phyloP scores from a whole-genome alignment of 2,797 vertebrate species.

The Lindbergichthys nudifrons region DNA sequence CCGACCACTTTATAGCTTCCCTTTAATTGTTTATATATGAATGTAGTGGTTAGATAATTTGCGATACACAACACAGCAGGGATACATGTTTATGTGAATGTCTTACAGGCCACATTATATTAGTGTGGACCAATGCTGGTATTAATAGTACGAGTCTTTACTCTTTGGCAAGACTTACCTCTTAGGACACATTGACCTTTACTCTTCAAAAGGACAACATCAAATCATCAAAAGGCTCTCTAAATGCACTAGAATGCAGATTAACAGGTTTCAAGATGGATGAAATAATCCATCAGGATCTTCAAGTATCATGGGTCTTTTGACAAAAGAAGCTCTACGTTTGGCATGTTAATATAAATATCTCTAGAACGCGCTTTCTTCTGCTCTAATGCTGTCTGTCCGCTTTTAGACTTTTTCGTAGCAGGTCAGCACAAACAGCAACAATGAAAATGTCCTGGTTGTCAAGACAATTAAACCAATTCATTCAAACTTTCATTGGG shows the following conservation, averaged over 20 bases:
- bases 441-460: conserved; percentile 25
- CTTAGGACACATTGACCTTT: conserved; percentile 84
- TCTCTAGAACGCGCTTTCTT: conserved; percentile 67
- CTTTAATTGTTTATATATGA: conserved; percentile 43
- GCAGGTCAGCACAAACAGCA: conserved; percentile 21
- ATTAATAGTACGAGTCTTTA: conserved; percentile 86
- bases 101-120: conserved; percentile 65
- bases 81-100: conserved; percentile 58
- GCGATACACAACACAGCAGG: conserved; percentile 58
- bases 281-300: conserved; percentile 74
- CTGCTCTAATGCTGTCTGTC: conserved; percentile 36
- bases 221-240: conserved; percentile 62
- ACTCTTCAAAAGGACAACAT: conserved; percentile 64
- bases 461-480: conserved; percentile 36
- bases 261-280: conserved; percentile 76
- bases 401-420: conserved; percentile 19
- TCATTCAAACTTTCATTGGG: conserved; percentile 27
- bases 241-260: conserved; percentile 83
- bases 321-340: conserved; percentile 71
- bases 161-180: conserved; percentile 94
- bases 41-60: conserved; percentile 57
- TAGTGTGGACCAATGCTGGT: conserved; percentile 85
- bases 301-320: conserved; percentile 80
- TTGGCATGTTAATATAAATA: conserved; percentile 72
- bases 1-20: conserved; percentile 35